phyloP scores from a whole-genome alignment of 2,113 vertebrate species.

The Malurus alboscapulatus region DNA sequence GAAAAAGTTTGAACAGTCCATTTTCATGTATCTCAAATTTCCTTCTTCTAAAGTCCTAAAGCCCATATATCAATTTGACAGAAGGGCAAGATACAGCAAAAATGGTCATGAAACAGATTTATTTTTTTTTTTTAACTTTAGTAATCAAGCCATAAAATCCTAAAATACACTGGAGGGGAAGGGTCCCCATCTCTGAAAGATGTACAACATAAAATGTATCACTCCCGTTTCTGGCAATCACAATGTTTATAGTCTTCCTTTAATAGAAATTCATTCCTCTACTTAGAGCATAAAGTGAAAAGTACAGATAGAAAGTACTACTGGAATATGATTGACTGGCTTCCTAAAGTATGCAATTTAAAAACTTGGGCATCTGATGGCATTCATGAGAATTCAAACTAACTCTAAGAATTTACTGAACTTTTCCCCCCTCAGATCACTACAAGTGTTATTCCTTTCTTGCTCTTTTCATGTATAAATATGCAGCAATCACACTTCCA shows the following conservation, averaged over 20 bases:
- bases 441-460: neutral
- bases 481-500: neutral
- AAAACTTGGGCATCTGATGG: neutral
- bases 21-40: neutral
- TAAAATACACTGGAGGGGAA: neutral
- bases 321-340: neutral
- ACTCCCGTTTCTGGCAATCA: neutral
- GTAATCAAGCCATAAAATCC: constrained; percentile 12
- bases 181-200: neutral
- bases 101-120: neutral
- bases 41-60: neutral
- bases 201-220: constrained; percentile 1
- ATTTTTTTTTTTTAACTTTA: neutral
- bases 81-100: neutral
- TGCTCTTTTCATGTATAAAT: neutral
- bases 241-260: constrained; percentile 35
- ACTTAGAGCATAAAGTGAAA: constrained; percentile 26
- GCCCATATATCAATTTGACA: neutral
- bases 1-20: neutral
- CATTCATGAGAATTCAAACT: constrained; percentile 20
- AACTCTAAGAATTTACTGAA: constrained; percentile 4
- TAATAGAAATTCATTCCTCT: constrained; percentile 28
- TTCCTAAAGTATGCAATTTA: neutral
- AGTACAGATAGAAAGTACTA: constrained; percentile 18
- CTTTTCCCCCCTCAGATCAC: neutral